These are phyloP conservation scores for Grammomys dolichurus DNA, from an alignment of 2,113 vertebrate species.

Conservation along the genomic window DNA sequence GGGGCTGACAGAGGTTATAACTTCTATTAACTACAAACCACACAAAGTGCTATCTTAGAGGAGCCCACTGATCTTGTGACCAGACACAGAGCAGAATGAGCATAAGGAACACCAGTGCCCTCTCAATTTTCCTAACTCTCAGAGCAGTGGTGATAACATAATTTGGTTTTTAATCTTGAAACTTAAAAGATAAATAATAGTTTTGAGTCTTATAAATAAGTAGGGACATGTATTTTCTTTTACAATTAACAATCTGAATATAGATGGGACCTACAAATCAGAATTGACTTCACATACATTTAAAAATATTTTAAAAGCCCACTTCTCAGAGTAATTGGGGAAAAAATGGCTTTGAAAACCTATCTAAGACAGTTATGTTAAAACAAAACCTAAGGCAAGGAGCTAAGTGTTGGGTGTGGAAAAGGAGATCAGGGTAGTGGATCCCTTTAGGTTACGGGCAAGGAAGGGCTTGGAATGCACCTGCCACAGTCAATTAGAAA, in stretches of 20 bases:
- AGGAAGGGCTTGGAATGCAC: background rate
- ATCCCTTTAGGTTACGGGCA: background rate
- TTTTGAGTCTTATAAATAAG: conserved; percentile 10
- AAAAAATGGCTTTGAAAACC: conserved; percentile 33
- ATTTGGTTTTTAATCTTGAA: conserved; percentile 6
- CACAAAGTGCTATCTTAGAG: background rate
- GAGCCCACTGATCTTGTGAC: background rate
- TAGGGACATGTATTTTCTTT: background rate
- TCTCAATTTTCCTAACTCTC: background rate
- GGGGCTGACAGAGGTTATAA: background rate
- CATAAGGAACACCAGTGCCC: fast-evolving
- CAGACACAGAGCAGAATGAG: background rate
- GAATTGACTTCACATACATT: background rate
- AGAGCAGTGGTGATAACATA: background rate
- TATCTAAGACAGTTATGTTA: background rate
- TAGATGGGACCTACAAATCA: conserved; percentile 23
- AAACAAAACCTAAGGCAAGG: conserved; percentile 25
- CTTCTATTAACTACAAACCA: background rate
- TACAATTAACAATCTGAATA: conserved; percentile 31
- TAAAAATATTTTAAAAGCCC: background rate
- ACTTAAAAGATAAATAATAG: conserved; percentile 37
- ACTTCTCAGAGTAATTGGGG: background rate
- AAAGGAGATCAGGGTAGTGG: background rate
- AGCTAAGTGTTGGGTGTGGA: background rate
- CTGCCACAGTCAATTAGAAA: background rate